Base-by-base conservation (phyloP, 1,140 invertebrate genomes). In the Caenorhabditis brenneri region DNA sequence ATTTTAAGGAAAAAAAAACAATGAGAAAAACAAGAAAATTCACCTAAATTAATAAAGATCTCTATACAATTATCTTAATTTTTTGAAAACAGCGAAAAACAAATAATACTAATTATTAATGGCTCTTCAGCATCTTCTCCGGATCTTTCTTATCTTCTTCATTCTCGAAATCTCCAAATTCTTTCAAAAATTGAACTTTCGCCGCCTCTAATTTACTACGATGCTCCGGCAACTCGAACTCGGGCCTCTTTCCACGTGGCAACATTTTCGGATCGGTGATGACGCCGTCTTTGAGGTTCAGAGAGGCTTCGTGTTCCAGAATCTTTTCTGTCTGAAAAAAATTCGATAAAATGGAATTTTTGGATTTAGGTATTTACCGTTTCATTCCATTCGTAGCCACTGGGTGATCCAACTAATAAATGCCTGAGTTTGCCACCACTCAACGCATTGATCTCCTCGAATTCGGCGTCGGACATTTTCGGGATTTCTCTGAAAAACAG, bases 341-440 rank as follows among this genome's bases (percentile, higher is more conserved):
- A 7, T 42, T 42, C 36, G 15, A 3, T 15, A 27, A 19, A 69
- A 69, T 69, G 15, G 2, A 0, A 51, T 51, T 51, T 55, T 29
- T 16, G 9, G 24, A 74, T 12, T 69, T 0, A 74, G 22, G 6
- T 10, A 49, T 10, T 58, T 65, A 89, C 88, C 55, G 88, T 86
- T 48, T 90, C 89, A 48, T 79, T 86, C 89, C 89, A 90, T 19
- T 83, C 82, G 65, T 91, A 90, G 27, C 89, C 89, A 84, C 90
- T 91, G 19, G 89, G 89, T 16, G 89, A 90, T 49, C 89, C 89
- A n/a, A 90, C 84, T 27, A 91, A 80, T 24, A 90, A 84, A 85
- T 90, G 89, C 4, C 89, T 53, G 12, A 90, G 69, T 81, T 89
- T 90, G 3, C 89, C 89, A 19, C 85, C 84, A 16, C 87, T 80